Evolutionary conservation across 2,888 invertebrate species (phyloP).

Genomic region (Epirrhoe alternata): DNA sequence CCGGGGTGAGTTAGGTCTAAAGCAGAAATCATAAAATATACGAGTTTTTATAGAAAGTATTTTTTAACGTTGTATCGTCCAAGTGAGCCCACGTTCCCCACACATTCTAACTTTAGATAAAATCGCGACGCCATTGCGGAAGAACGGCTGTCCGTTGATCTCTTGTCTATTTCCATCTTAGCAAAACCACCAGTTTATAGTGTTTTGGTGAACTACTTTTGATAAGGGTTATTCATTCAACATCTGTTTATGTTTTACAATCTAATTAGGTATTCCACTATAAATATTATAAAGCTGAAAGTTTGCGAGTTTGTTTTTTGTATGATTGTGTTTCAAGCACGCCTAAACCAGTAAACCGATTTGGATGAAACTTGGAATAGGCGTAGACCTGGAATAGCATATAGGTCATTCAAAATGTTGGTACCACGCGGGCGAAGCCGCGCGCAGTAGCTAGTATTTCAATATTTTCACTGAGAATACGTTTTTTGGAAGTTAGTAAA

Average conservation of each 20-base stretch:
- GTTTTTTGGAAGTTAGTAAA: no score
- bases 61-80: constrained; percentile 17
- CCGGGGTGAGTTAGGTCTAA: background rate
- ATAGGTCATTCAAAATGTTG: no score
- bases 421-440: no score
- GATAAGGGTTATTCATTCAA: background rate
- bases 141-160: constrained; percentile 36
- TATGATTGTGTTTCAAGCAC: no score
- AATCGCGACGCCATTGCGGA: constrained; percentile 35
- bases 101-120: constrained; percentile 51
- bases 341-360: no score
- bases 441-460: no score
- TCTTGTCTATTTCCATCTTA: constrained; percentile 35
- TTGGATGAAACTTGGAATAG: no score
- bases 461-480: no score
- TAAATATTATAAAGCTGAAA: no score
- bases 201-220: background rate
- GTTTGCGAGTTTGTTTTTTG: no score
- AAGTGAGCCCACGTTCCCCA: constrained; percentile 42
- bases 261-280: background rate
- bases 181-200: constrained; percentile 8
- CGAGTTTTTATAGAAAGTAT: background rate
- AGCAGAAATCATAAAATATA: no score
- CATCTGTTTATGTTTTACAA: background rate
- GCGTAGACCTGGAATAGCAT: no score